Evolutionary conservation across 2,797 vertebrate genomes (phyloP).

Genomic region (Scolopax bukidnonensis): DNA sequence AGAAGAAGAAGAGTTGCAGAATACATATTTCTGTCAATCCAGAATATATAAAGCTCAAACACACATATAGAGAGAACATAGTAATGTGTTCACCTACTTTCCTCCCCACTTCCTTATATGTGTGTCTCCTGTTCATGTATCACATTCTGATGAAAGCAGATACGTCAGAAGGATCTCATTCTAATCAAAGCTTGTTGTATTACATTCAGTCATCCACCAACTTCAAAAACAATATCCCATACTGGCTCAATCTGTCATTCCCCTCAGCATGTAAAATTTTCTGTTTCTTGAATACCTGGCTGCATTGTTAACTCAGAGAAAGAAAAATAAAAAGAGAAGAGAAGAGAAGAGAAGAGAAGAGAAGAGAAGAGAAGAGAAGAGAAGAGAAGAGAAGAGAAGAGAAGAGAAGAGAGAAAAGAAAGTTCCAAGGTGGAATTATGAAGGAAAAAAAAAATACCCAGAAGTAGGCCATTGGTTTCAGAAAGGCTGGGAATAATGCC

Average conservation of each 20-base stretch:
- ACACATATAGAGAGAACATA: neutral
- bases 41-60: neutral
- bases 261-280: neutral
- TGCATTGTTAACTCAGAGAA: neutral
- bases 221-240: constrained; percentile 4
- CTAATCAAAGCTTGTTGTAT: neutral
- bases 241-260: neutral
- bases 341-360: neutral
- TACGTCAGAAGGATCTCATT: neutral
- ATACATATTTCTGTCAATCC: neutral
- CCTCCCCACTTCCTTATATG: neutral
- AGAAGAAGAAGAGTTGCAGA: neutral
- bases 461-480: neutral
- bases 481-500: constrained; percentile 2
- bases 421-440: neutral
- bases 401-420: too few relatives aligned
- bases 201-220: neutral
- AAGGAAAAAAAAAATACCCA: neutral
- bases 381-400: too few relatives aligned
- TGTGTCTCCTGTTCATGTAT: neutral
- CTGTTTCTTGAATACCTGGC: neutral
- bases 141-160: constrained; percentile 25
- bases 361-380: neutral
- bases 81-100: neutral
- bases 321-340: too few relatives aligned